Base-by-base conservation (phyloP, 2,797 vertebrate species). In the Mallotus villosus region DNA sequence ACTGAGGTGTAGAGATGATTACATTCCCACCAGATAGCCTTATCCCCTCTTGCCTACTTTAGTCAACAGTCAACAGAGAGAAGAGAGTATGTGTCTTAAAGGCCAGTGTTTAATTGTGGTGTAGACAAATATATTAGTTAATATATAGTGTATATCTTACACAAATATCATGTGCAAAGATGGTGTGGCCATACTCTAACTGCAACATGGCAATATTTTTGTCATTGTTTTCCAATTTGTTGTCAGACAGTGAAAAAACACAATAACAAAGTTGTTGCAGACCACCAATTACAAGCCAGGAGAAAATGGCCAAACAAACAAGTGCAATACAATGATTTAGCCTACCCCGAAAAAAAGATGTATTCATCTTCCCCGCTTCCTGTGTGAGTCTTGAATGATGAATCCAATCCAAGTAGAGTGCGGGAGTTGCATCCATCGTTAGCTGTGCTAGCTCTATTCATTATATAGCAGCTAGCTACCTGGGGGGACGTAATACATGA, bases 1-100 rank as follows among this genome's bases (percentile, higher is more conserved):
- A 70, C 17, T 41, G 83, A 90, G 87, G 86, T 88, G 86, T 80
- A 85, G 76, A 90, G 87, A 92, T 89, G 65, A 74, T 84, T 84
- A 87, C 84, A 84, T 86, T 90, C 82, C 84, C 6, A 83, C 77
- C 41, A 84, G 80, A 86, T 82, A 85, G 81, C 81, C 81, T 86
- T 79, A 84, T 85, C 81, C 72, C 81, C 60, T 74, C 61, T 75
- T 83, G 81, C 80, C 78, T 80, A 67, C 68, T 77, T 82, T 29
- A 29, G 27, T 29, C 27, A 25, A 25, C 24, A 69, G 79, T 77
- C 6, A 17, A 76, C 78, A 78, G 70, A 82, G 86, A 70, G 77
- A 78, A 83, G 73, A 4, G 27, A 65, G 59, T 80, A 32, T 64
- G 72, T 80, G 78, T 81, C 78, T 77, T 46, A 79, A 72, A 72